Base-by-base conservation (phyloP, 2,797 vertebrate genomes). In the Eulemur albifrons region DNA sequence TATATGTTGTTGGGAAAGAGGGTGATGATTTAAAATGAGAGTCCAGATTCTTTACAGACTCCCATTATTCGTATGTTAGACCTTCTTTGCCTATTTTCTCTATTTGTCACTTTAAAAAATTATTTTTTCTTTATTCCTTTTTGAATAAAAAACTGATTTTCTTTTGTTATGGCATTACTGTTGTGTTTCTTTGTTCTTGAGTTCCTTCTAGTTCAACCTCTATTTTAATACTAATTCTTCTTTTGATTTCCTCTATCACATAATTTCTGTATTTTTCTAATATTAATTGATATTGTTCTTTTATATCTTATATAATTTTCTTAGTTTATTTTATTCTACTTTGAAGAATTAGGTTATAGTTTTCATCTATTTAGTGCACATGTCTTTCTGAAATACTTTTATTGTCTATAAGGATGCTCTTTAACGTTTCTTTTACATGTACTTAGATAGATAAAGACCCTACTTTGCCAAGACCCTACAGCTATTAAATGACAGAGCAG, bases 181-280 rank as follows among this genome's bases (percentile, higher is more conserved):
- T 82, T 59, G 7, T 83, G 50, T 81, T 93, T 88, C 18, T 92
- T 81, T 69, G 59, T 23, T 72, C 43, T 77, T 87, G 59, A 88
- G 43, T 61, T 85, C 21, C 59, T 94, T 85, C 50, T 82, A 61
- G n/a, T 77, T 93, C 75, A 76, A 59, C 54, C 54, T 81, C 63
- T 30, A 57, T 89, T 89, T 96, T 77, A 52, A 54, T 43, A 65
- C 23, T 77, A 69, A 59, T 52, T 73, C 57, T 85, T 67, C 15
- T 80, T 52, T 69, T 30, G 54, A 10, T 93, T 76, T 93, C 43
- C 84, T 65, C 40, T 57, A 45, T 70, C 32, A 67, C 20, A 32
- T 61, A 93, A 87, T 90, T 50, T 52, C 54, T 75, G 32, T 54
- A n/a, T 67, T 92, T 90, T 87, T 63, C n/a, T 83, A 72, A 48